Base-by-base conservation (phyloP, 2,888 invertebrate species). In the Drosophila anomelani region DNA sequence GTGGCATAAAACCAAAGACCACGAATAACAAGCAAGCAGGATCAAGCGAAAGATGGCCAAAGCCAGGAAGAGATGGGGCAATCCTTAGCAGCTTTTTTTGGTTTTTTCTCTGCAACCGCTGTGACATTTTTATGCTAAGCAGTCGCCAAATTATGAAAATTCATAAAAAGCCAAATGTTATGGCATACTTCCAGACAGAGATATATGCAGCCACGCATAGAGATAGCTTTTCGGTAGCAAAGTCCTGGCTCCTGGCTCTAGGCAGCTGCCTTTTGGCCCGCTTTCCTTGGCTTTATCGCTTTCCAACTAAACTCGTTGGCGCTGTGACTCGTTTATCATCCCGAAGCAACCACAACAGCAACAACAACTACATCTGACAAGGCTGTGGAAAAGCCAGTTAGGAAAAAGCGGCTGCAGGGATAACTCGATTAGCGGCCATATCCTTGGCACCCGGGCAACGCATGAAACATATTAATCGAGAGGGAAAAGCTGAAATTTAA, bases 101-200 rank as follows among this genome's bases (percentile, higher is more conserved):
- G 15, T 4, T 80, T 78, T 87, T 81, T 81, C 77, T 80, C 78
- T 84, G 84, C 88, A 88, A 76, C 84, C 83, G 81, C 74, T 84
- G 84, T 88, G 88, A 84, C 88, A 84, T 84, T 88, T 85, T 86
- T 88, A 88, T 84, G 88, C 88, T 88, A 84, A 84, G 73, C 88
- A 87, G 82, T 71, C 60, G 84, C 87, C 86, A 88, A 84, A 84
- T 84, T 85, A 84, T 84, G 88, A 84, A 84, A 84, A 88, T 88
- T 84, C 86, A 88, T 84, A 86, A 84, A 83, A 85, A 78, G 75
- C 80, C 88, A 85, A 88, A 85, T 78, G 78, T 88, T 88, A 88
- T 80, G 84, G 83, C 88, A 83, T 85, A 77, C 75, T 82, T 87
- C 77, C 68, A 79, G 85, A 56, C 46, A 55, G 55, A 38, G 53